These are phyloP conservation scores for Camponotus fellah DNA, from an alignment of 2,888 invertebrate genomes.

Conservation along the genomic window DNA sequence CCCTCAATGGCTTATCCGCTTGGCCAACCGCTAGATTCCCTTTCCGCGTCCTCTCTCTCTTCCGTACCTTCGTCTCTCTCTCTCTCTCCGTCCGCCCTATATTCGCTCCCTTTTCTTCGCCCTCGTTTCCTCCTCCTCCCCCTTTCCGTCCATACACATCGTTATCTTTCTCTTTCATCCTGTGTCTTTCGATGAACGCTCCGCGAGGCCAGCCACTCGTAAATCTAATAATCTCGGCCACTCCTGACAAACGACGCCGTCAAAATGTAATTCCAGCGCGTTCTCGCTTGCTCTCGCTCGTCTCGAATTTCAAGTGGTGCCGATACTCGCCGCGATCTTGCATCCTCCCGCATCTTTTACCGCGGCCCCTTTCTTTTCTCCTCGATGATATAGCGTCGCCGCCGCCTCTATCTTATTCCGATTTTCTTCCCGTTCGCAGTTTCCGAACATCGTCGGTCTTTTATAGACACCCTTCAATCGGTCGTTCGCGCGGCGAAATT, in stretches of 20 bases:
- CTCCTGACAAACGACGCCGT: slow-evolving; percentile 85
- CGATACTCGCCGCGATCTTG: slow-evolving; percentile 59
- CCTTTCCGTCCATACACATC: slow-evolving; percentile 46
- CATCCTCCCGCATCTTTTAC: slow-evolving; percentile 20
- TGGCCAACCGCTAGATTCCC: slow-evolving; percentile 71
- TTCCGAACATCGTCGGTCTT: slow-evolving; percentile 57
- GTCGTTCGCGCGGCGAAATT: slow-evolving; percentile 71
- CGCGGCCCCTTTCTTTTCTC: neutral
- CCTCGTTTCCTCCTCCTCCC: slow-evolving; percentile 40
- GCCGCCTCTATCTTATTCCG: slow-evolving; percentile 64
- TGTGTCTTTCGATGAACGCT: slow-evolving; percentile 71
- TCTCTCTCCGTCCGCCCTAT: slow-evolving; percentile 34
- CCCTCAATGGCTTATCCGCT: slow-evolving; percentile 79
- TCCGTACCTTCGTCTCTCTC: slow-evolving; percentile 32
- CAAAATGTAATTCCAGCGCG: slow-evolving; percentile 84
- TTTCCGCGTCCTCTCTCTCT: slow-evolving; percentile 39
- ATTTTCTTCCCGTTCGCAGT: slow-evolving; percentile 73
- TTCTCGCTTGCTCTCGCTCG: slow-evolving; percentile 71
- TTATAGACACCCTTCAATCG: slow-evolving; percentile 24
- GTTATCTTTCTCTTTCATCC: slow-evolving; percentile 57
- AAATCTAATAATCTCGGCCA: slow-evolving; percentile 84
- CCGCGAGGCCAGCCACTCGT: slow-evolving; percentile 81
- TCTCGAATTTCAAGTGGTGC: slow-evolving; percentile 80
- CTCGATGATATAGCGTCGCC: slow-evolving; percentile 24
- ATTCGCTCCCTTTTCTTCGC: slow-evolving; percentile 27